A percentile compares a stretch with the other conserved stretches of the same genome.
Conservation (phyloP, 2,797 vertebrate genomes). For the Bradypodion ventrale region DNA sequence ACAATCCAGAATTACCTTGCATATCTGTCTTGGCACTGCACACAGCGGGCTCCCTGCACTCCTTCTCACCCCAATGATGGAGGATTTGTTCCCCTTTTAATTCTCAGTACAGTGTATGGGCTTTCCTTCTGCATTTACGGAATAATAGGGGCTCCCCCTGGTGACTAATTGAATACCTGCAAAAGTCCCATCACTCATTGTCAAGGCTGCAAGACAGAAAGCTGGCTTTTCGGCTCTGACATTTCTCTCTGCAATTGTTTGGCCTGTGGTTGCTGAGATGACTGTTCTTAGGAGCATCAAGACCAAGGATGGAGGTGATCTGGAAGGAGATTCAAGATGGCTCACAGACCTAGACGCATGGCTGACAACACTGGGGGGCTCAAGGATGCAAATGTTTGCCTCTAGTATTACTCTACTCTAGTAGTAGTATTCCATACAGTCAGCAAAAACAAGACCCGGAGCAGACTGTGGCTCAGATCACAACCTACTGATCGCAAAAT, state of each 20-base stretch:
- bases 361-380: too few species aligned
- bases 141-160: conserved; percentile 78
- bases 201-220: conserved; percentile 33
- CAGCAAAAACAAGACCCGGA: too few species aligned
- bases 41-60: conserved; percentile 35
- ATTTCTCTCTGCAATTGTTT: neutral
- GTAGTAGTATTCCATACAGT: too few species aligned
- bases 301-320: neutral
- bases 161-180: conserved; percentile 76
- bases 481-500: too few species aligned
- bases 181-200: conserved; percentile 65
- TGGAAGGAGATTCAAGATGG: neutral
- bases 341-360: neutral
- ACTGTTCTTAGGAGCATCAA: neutral
- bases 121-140: conserved; percentile 48
- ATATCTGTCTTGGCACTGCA: neutral
- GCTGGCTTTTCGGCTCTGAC: neutral
- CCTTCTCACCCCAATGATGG: neutral
- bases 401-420: too few species aligned
- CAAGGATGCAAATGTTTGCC: too few species aligned
- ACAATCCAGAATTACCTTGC: conserved; percentile 2
- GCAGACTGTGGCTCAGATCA: too few species aligned
- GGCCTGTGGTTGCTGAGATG: fast-evolving
- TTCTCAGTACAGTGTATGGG: conserved; percentile 32
- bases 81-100: conserved; percentile 11